Base-by-base conservation (phyloP, 2,113 vertebrate genomes). In the Athene cunicularia region DNA sequence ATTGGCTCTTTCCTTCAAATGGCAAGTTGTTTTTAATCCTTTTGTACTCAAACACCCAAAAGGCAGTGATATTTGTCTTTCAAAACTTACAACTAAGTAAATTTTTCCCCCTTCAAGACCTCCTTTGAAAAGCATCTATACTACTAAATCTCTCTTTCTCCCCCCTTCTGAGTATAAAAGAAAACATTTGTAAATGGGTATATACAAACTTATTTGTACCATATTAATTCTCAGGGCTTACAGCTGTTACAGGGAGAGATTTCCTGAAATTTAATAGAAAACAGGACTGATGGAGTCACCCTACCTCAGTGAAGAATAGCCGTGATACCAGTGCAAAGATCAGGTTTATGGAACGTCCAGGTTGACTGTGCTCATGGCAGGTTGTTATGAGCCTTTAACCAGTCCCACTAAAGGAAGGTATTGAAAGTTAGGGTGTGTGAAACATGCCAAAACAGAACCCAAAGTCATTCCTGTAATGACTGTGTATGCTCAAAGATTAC, bases 31-130 rank as follows among this genome's bases (percentile, higher is more conserved):
- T 84, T 88, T 63, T 88, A 94, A 86, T 91, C 72, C 77, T 90
- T 75, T 97, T 88, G 67, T 47, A 89, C 7, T 59, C 68, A 95
- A 87, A 86, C 64, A 95, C 41, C 11, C 30, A 20, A 95, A 91
- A 76, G 71, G 39, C 49, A 93, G 33, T 32, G 4, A 37, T 52
- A 56, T 88, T 28, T 77, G 16, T 67, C 74, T 94, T 81, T 45
- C 56, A 96, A 91, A 86, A 80, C 49, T 84, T 81, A n/a, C 9
- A 92, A 20, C 64, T 52, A 90, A 81, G 45, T 59, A 3, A 53
- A 21, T 27, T 37, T 7, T 1, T 3, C 4, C 1, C 24, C 8
- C 4, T 30, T 9, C 55, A 90, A 91, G 71, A 90, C 33, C 5
- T 37, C 55, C 33, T 86, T 64, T 95, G 75, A 90, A 95, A 93